Base-by-base conservation (phyloP, 1,140 invertebrate species). In the Adelges cooleyi region DNA sequence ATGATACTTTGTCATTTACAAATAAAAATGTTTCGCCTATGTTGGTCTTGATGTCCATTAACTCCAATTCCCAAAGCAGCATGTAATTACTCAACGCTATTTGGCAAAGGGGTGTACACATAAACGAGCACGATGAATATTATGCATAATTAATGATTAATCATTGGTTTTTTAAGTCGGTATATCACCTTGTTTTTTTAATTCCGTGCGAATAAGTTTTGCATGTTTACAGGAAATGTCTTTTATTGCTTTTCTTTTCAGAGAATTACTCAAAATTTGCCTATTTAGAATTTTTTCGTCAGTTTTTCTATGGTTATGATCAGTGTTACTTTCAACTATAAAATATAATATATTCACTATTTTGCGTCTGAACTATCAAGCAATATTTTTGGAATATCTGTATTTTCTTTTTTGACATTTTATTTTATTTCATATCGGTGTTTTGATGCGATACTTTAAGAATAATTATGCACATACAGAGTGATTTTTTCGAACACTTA, bases 171-270 rank as follows among this genome's bases (percentile, higher is more conserved):
- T 49, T 23, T n/a, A 49, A 23, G 46, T 25, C 46, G 10, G 25
- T 13, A 49, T 6, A 49, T 49, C 18, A 23, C 46, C 46, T 49
- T 49, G n/a, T n/a, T n/a, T 49, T 23, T 49, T 49, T 23, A 49
- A 49, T 49, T 49, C 46, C n/a, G 46, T 23, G 25, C 20, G 46
- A 49, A 49, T 49, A n/a, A 49, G 18, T 49, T 25, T 49, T 49
- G 22, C 22, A 49, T 18, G 20, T 49, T 49, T 49, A 23, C 18
- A 49, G 25, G 46, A 49, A 49, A 49, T 49, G 20, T 49, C 46
- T 49, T 49, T 23, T 49, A 49, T 23, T 18, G 46, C 46, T 49
- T 49, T 49, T 49, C 46, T 13, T 49, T 49, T 49, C 46, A 49
- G 22, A 49, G 46, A 49, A 49, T 49, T 49, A 38, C 46, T 49